phyloP scores from a whole-genome alignment of 2,888 invertebrate species.

The Torymus texanus region DNA sequence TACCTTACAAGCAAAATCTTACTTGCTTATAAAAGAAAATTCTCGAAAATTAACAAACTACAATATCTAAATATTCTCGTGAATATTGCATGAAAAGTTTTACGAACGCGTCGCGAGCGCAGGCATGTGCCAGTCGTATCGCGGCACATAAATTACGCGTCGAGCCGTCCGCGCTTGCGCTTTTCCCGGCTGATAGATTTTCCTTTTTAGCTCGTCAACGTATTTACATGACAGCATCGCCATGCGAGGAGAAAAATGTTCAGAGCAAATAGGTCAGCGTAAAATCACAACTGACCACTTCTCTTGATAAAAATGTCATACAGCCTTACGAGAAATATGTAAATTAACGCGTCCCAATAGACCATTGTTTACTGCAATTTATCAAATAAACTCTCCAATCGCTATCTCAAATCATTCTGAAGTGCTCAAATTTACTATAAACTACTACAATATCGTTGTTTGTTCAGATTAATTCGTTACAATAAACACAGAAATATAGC shows the following conservation, averaged over 20 bases:
- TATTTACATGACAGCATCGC: constrained; percentile 48
- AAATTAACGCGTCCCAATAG: constrained; percentile 28
- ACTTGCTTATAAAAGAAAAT: not conserved
- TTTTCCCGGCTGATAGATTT: constrained; percentile 46
- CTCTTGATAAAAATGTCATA: constrained; percentile 47
- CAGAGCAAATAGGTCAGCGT: constrained; percentile 55
- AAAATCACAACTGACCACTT: constrained; percentile 43
- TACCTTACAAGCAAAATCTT: not conserved
- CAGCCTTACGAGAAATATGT: constrained; percentile 33
- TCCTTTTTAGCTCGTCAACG: constrained; percentile 46
- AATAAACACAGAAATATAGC: too few relatives aligned
- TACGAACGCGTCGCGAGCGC: not conserved
- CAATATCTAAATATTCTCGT: not conserved
- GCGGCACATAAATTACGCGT: constrained; percentile 42
- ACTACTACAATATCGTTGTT: too few relatives aligned
- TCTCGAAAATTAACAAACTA: too few relatives aligned
- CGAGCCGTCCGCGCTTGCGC: constrained; percentile 12
- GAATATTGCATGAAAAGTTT: constrained; percentile 2
- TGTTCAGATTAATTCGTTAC: too few relatives aligned
- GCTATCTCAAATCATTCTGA: not conserved
- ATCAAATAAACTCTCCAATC: not conserved
- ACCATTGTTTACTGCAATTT: constrained; percentile 3
- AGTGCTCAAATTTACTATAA: too few relatives aligned
- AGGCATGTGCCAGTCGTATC: constrained; percentile 20
- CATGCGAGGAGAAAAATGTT: constrained; percentile 21